Percentiles rank a stretch among this genome's conserved stretches.
phyloP scores from a whole-genome alignment of 2,888 invertebrate genomes.

The Pterostichus madidus region DNA sequence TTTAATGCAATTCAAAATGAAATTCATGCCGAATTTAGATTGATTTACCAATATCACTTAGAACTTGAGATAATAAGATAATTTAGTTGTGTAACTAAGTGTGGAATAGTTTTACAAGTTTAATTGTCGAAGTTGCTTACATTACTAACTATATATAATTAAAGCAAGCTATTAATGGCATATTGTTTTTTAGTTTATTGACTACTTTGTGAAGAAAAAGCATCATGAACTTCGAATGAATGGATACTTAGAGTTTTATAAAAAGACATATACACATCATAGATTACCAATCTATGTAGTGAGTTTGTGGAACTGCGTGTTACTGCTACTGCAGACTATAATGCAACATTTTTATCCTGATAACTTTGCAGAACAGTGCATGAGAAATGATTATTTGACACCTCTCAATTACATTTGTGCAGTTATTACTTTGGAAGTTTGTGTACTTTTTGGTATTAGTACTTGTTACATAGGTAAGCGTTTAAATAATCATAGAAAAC shows the following conservation, averaged over 20 bases:
- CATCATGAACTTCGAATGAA: slow-evolving; percentile 82
- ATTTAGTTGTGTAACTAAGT: no score
- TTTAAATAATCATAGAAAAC: background rate
- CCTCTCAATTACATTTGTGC: slow-evolving; percentile 82
- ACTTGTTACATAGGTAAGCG: slow-evolving; percentile 79
- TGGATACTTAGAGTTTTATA: slow-evolving; percentile 85
- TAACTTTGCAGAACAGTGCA: slow-evolving; percentile 79
- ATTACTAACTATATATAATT: no score
- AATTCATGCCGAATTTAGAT: no score
- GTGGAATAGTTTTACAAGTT: no score
- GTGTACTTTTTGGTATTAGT: slow-evolving; percentile 78
- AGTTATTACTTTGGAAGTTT: slow-evolving; percentile 78
- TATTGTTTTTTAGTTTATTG: slow-evolving; percentile 77
- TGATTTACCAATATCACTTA: no score
- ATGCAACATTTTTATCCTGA: slow-evolving; percentile 81
- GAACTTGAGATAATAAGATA: no score
- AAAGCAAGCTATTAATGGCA: slow-evolving; percentile 16
- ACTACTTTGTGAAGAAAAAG: slow-evolving; percentile 80
- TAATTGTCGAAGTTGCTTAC: no score
- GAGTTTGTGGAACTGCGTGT: slow-evolving; percentile 81
- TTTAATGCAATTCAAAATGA: no score
- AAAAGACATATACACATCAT: slow-evolving; percentile 80
- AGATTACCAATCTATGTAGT: slow-evolving; percentile 82
- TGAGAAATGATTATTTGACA: slow-evolving; percentile 77
- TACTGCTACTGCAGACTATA: slow-evolving; percentile 80